phyloP scores from a whole-genome alignment of 2,113 vertebrate genomes.

The Centropristis striata region DNA sequence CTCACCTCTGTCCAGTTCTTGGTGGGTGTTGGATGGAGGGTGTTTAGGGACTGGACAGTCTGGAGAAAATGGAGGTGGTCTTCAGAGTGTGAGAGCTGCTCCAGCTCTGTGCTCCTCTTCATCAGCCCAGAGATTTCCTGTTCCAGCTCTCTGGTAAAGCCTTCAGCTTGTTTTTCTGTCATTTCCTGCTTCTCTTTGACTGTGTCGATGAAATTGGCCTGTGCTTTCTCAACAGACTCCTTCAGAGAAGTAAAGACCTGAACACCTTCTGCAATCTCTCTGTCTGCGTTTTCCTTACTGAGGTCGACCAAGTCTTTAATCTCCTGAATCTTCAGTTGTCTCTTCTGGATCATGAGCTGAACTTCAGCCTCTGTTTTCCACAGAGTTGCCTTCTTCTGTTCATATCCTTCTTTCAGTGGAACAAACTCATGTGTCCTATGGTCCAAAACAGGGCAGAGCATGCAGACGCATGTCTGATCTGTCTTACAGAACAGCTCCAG shows the following conservation, averaged over 20 bases:
- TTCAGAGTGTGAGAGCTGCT: no score
- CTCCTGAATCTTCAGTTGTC: no score
- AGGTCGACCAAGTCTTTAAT: no score
- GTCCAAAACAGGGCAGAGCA: background rate
- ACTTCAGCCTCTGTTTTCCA: background rate
- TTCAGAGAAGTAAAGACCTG: background rate
- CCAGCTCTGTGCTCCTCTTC: no score
- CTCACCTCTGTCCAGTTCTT: no score
- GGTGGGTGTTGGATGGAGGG: no score
- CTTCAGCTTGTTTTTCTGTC: background rate
- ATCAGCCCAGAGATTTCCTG: no score
- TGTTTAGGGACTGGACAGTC: no score
- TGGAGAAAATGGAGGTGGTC: no score
- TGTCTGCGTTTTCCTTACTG: no score
- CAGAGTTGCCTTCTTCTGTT: background rate
- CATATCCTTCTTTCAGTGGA: constrained; percentile 10
- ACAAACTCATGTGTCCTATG: constrained; percentile 1
- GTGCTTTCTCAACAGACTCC: background rate
- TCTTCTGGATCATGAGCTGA: background rate
- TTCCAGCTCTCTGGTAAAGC: background rate
- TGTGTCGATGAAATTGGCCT: background rate
- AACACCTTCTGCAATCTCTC: no score
- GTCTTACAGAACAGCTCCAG: constrained; percentile 5
- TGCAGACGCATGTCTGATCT: constrained; percentile 8
- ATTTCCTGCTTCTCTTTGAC: background rate